Evolutionary conservation across 1,140 invertebrate species (phyloP).

Genomic region (Drosophila pseudoananassae): DNA sequence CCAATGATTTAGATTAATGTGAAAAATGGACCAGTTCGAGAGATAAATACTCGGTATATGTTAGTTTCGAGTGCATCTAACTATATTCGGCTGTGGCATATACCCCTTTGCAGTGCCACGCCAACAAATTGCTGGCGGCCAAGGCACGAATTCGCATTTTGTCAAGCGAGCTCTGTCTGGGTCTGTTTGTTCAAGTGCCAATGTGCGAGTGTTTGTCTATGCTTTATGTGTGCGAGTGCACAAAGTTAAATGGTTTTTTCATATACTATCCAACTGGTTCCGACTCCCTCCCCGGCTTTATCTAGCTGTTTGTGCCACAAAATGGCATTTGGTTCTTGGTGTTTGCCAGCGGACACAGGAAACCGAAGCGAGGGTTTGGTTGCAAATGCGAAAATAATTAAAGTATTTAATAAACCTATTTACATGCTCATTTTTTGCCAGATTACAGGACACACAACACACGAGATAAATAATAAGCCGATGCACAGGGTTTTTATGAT

Average conservation of each 20-base stretch:
- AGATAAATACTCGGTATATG: background rate
- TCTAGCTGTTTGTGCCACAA: background rate
- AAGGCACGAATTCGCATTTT: conserved; percentile 33
- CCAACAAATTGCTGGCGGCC: conserved; percentile 26
- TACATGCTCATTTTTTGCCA: background rate
- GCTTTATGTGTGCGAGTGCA: conserved; percentile 40
- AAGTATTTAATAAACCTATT: conserved; percentile 15
- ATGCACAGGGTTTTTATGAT: background rate
- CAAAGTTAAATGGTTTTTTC: conserved; percentile 59
- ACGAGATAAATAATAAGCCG: background rate
- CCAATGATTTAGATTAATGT: background rate
- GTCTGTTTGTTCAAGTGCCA: background rate
- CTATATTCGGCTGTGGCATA: background rate
- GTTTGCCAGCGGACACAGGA: conserved; percentile 3
- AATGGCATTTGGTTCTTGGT: conserved; percentile 30
- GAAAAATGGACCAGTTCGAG: background rate
- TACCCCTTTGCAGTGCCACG: background rate
- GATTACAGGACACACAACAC: conserved; percentile 4
- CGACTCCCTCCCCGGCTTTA: background rate
- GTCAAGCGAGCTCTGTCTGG: conserved; percentile 15
- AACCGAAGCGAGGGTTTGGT: background rate
- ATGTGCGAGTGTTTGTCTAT: conserved; percentile 19
- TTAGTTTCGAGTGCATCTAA: background rate
- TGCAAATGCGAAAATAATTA: conserved; percentile 17
- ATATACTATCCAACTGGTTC: conserved; percentile 16